Evolutionary conservation across 2,113 vertebrate genomes (phyloP).

Genomic region (Blennius ocellaris): DNA sequence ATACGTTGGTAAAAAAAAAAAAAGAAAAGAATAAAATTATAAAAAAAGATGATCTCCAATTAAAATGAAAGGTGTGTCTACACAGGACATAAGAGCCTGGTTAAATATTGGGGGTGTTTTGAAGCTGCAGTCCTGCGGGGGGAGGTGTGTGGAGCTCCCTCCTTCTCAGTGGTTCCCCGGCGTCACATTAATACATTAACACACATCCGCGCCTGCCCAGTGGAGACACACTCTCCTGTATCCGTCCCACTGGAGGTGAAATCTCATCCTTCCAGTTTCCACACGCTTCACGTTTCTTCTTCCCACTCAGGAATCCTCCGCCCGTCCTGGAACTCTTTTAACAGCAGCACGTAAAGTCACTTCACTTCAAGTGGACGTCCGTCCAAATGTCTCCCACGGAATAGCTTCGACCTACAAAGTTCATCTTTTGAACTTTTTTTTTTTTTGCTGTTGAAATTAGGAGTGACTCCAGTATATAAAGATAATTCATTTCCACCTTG

Average conservation of each 20-base stretch:
- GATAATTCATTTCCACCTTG: conserved; percentile 28
- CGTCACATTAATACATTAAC: conserved; percentile 1
- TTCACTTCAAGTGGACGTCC: conserved; percentile 43
- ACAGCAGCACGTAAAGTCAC: conserved; percentile 38
- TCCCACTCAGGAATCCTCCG: conserved; percentile 6
- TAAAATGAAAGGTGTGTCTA: no score
- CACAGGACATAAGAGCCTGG: no score
- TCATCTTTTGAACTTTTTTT: conserved; percentile 17
- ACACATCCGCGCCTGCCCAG: conserved; percentile 6
- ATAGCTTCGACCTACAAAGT: conserved; percentile 58
- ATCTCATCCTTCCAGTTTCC: conserved; percentile 24
- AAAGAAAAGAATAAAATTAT: no score
- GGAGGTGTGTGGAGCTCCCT: neutral
- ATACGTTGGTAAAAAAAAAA: no score
- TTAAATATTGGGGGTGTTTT: neutral
- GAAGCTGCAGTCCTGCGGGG: neutral
- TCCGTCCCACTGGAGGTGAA: neutral
- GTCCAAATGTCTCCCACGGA: conserved; percentile 55
- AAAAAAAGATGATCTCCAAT: no score
- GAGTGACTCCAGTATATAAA: conserved; percentile 24
- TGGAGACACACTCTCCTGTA: neutral
- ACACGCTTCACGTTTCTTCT: neutral
- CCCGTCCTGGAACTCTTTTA: neutral
- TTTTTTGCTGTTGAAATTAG: conserved; percentile 16
- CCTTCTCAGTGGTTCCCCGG: neutral